Evolutionary conservation across 2,113 vertebrate species (phyloP).

Genomic region (Lamprologus ornatipinnis): DNA sequence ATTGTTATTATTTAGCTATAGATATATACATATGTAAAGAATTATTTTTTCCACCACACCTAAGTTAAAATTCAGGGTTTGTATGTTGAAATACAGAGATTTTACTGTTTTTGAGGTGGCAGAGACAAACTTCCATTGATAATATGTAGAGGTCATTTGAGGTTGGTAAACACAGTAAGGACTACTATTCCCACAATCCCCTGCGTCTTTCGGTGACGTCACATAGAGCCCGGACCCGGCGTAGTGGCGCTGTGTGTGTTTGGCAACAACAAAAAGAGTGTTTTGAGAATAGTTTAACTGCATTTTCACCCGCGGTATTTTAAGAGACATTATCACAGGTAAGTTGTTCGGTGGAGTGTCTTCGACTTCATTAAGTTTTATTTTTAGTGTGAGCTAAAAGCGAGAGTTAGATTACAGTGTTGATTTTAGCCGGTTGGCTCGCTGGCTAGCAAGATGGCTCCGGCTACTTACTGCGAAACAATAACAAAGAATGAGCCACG

Average conservation of each 20-base stretch:
- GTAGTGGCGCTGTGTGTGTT: not conserved
- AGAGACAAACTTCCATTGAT: not conserved
- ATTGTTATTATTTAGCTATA: not conserved
- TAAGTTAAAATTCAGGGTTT: not conserved
- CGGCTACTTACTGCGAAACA: slow-evolving; percentile 26
- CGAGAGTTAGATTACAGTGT: not conserved
- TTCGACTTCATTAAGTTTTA: fast-evolving
- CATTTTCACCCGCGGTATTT: not conserved
- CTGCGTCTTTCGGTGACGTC: slow-evolving; percentile 4
- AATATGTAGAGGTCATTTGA: not conserved
- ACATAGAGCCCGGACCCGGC: slow-evolving; percentile 29
- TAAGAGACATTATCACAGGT: not conserved
- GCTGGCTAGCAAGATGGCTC: slow-evolving; percentile 22
- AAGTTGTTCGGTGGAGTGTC: not conserved
- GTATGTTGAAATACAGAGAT: not conserved
- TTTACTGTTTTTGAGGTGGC: not conserved
- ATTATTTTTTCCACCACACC: not conserved
- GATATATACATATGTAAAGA: not conserved
- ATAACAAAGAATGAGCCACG: not conserved
- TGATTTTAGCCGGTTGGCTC: not conserved
- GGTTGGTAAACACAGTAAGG: not conserved
- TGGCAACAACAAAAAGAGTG: slow-evolving; percentile 15
- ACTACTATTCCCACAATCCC: slow-evolving; percentile 29
- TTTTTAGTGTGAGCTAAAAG: not conserved
- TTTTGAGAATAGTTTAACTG: not conserved